Percentiles rank a stretch among this genome's conserved stretches.
These are phyloP conservation scores for Meandrina meandrites DNA, from an alignment of 92 coral and sea anemone genomes.

Conservation along the genomic window DNA sequence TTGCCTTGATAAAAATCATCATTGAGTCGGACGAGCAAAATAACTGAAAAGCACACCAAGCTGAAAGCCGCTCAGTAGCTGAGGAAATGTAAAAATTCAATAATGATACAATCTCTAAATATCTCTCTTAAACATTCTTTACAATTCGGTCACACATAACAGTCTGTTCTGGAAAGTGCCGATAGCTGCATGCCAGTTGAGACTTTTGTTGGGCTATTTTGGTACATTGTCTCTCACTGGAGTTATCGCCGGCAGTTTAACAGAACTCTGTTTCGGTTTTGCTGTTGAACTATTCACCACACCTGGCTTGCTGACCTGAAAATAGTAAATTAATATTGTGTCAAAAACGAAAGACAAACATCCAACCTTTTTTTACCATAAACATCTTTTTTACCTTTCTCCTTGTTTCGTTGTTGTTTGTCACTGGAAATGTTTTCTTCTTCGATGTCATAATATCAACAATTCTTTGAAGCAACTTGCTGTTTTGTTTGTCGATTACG, in stretches of 20 bases:
- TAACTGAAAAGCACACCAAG: too few relatives aligned
- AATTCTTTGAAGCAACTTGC: constrained; percentile 67
- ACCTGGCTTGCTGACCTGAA: constrained; percentile 19
- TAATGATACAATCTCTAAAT: neutral
- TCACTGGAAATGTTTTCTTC: constrained; percentile 46
- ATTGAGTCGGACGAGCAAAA: neutral
- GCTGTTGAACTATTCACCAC: neutral
- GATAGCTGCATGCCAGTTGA: too few relatives aligned
- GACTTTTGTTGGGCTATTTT: neutral
- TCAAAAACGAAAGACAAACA: neutral
- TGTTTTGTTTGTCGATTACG: constrained; percentile 77
- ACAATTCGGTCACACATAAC: neutral
- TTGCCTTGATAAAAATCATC: too few relatives aligned
- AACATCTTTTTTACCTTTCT: constrained; percentile 21
- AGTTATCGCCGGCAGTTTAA: constrained; percentile 14
- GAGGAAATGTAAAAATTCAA: neutral
- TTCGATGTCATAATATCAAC: constrained; percentile 71
- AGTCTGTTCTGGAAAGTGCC: too few relatives aligned
- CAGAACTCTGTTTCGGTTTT: constrained; percentile 11
- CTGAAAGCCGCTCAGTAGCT: too few relatives aligned
- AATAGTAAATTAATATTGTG: neutral
- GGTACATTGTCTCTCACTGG: neutral
- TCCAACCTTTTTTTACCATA: neutral
- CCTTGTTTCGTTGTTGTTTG: constrained; percentile 5
- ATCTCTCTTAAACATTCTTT: neutral